phyloP scores from a whole-genome alignment of 2,888 invertebrate species.

The Ceriagrion tenellum region DNA sequence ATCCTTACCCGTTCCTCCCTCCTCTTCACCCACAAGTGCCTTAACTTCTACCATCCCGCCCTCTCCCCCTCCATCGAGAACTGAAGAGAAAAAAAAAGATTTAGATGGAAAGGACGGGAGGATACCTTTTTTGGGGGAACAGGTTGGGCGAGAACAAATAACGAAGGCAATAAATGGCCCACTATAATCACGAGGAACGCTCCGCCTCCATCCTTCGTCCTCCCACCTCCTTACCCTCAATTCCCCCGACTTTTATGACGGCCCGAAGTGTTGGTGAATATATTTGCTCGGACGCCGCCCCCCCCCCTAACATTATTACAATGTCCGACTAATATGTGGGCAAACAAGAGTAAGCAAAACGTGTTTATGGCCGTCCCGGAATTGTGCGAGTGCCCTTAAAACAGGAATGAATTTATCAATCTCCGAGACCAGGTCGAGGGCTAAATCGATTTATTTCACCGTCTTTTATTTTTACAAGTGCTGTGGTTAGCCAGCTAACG shows the following conservation, averaged over 20 bases:
- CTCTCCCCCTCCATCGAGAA: not conserved
- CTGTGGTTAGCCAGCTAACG: not conserved
- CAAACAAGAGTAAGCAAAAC: slow-evolving; percentile 34
- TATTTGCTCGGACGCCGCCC: not conserved
- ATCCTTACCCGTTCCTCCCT: not conserved
- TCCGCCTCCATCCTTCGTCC: not conserved
- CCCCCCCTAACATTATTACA: not conserved
- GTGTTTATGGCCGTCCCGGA: slow-evolving; percentile 3
- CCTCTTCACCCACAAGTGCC: not conserved
- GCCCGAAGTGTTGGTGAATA: slow-evolving; percentile 4
- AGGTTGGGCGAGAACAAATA: slow-evolving; percentile 32
- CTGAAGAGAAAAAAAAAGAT: not conserved
- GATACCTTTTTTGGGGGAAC: not conserved
- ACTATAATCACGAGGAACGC: not conserved
- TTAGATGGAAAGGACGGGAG: not conserved
- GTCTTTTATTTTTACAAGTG: not conserved
- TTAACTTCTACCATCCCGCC: not conserved
- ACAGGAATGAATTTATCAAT: slow-evolving; percentile 26
- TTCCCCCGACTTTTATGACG: not conserved
- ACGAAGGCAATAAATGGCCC: slow-evolving; percentile 12
- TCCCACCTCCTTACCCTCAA: too few relatives aligned
- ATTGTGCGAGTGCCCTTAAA: slow-evolving; percentile 2
- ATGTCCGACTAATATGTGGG: slow-evolving; percentile 30
- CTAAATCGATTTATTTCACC: slow-evolving; percentile 19
- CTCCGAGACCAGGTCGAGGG: not conserved